Percentiles rank a stretch among this genome's conserved stretches.
Evolutionary conservation across 2,888 invertebrate genomes (phyloP).

Genomic region (Patella ulyssiponensis): DNA sequence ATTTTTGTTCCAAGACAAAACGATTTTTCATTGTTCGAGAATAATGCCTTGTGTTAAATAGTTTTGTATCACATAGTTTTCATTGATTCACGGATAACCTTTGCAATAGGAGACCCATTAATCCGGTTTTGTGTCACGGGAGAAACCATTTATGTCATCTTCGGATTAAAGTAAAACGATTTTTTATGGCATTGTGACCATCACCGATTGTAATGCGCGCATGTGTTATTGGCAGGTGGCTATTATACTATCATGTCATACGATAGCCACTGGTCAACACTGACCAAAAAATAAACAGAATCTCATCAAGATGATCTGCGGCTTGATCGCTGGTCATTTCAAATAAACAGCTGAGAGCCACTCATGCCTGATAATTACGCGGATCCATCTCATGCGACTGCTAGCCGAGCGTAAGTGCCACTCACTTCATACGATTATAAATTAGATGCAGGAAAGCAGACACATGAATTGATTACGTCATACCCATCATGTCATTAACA

Average conservation of each 20-base stretch:
- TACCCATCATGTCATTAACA: neutral
- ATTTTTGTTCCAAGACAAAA: too few species aligned
- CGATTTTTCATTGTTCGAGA: too few species aligned
- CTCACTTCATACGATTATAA: neutral
- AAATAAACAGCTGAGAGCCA: neutral
- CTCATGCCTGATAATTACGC: neutral
- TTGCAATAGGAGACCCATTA: too few species aligned
- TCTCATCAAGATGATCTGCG: neutral
- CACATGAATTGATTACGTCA: conserved; percentile 9
- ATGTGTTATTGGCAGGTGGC: too few species aligned
- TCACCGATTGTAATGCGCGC: too few species aligned
- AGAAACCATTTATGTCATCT: too few species aligned
- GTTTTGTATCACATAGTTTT: too few species aligned
- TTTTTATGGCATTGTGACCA: too few species aligned
- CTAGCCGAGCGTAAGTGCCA: neutral
- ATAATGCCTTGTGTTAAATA: too few species aligned
- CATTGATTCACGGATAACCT: too few species aligned
- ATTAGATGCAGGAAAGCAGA: neutral
- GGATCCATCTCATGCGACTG: neutral
- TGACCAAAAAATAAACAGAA: neutral
- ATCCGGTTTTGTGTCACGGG: too few species aligned
- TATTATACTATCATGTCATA: neutral
- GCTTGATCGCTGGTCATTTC: neutral
- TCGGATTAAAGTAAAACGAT: too few species aligned
- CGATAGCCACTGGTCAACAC: neutral